phyloP scores from a whole-genome alignment of 2,797 vertebrate species.

The Esox lucius region DNA sequence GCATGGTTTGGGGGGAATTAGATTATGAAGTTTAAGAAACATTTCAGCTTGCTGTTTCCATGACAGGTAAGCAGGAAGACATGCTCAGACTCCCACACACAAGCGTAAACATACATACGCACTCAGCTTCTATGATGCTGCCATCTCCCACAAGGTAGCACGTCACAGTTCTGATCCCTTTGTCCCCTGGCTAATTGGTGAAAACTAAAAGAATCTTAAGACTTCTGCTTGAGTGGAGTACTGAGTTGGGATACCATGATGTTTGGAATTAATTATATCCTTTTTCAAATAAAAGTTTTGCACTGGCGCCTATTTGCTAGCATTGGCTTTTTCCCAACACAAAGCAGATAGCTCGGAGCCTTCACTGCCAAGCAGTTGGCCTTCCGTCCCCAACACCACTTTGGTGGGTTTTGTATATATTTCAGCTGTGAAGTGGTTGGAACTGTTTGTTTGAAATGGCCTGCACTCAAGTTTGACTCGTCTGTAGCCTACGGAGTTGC shows the following conservation, averaged over 20 bases:
- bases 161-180: slow-evolving; percentile 71
- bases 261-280: neutral
- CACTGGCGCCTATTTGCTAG: neutral
- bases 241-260: neutral
- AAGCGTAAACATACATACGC: slow-evolving; percentile 53
- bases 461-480: neutral
- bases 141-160: slow-evolving; percentile 55
- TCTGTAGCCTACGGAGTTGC: neutral
- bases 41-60: slow-evolving; percentile 28
- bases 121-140: slow-evolving; percentile 59
- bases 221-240: neutral
- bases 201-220: slow-evolving; percentile 58
- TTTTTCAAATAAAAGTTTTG: neutral
- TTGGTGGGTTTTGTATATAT: neutral
- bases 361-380: neutral
- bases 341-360: neutral
- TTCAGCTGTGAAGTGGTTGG: neutral
- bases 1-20: slow-evolving; percentile 15
- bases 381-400: neutral
- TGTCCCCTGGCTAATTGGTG: slow-evolving; percentile 70
- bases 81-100: slow-evolving; percentile 43
- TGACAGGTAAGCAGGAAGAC: slow-evolving; percentile 44
- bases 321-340: neutral
- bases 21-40: slow-evolving; percentile 25
- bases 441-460: neutral